phyloP scores from a whole-genome alignment of 2,888 invertebrate species.

The Cantharis lateralis region DNA sequence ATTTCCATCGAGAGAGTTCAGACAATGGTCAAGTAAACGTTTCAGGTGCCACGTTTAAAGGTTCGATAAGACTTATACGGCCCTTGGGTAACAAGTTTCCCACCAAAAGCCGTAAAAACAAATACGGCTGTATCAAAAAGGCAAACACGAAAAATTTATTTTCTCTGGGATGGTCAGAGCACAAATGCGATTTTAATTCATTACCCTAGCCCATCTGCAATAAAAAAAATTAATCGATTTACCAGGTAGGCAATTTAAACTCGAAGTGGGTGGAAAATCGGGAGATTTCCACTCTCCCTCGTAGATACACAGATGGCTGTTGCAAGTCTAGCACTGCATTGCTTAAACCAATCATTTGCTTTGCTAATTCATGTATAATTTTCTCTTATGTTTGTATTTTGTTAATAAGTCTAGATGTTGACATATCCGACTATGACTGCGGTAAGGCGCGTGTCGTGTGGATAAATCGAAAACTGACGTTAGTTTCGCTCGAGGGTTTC shows the following conservation, averaged over 20 bases:
- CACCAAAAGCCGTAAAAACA: background rate
- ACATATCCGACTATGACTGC: background rate
- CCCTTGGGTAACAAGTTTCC: background rate
- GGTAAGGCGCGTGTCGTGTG: background rate
- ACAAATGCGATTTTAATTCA: background rate
- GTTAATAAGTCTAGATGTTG: background rate
- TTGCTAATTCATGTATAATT: background rate
- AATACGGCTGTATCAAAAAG: background rate
- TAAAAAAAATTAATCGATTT: background rate
- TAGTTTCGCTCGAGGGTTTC: constrained; percentile 8
- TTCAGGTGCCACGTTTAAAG: background rate
- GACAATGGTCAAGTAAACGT: background rate
- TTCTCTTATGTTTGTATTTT: background rate
- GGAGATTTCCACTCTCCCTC: background rate
- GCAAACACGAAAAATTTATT: background rate
- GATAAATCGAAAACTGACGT: constrained; percentile 9
- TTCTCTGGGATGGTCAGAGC: background rate
- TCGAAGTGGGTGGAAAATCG: background rate
- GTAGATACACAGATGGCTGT: constrained; percentile 7
- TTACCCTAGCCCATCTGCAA: background rate
- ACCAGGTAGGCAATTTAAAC: background rate
- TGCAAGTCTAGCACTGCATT: constrained; percentile 1
- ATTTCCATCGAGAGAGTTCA: background rate
- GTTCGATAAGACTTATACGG: background rate
- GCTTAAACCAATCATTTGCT: background rate